These are phyloP conservation scores for Calypte anna DNA, from an alignment of 2,113 vertebrate genomes.

Conservation along the genomic window DNA sequence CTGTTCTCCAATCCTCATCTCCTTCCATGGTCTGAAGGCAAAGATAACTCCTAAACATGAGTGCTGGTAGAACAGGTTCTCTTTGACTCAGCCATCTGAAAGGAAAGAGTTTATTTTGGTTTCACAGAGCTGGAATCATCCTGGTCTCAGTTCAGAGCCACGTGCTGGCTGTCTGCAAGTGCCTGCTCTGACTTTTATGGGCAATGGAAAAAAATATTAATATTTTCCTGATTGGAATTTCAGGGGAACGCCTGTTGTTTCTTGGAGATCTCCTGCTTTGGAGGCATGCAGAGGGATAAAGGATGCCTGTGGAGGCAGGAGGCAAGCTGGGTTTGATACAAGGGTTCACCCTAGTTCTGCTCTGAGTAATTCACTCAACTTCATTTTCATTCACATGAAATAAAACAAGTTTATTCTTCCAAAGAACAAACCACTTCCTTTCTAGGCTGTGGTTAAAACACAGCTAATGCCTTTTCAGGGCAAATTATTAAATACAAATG, in stretches of 20 bases:
- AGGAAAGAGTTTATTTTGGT: neutral
- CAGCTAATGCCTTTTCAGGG: neutral
- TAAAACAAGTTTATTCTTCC: neutral
- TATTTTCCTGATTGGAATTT: neutral
- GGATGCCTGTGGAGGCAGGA: neutral
- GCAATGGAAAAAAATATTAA: neutral
- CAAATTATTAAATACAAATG: neutral
- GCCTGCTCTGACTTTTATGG: neutral
- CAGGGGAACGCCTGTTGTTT: neutral
- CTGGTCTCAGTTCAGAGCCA: accelerated
- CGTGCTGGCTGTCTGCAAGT: neutral
- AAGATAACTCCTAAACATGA: accelerated
- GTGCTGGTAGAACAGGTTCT: neutral
- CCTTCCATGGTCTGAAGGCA: neutral
- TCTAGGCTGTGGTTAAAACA: neutral
- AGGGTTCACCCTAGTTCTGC: neutral
- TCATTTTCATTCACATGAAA: neutral
- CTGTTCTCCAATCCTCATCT: neutral
- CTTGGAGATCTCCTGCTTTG: neutral
- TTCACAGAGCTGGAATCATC: neutral
- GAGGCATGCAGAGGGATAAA: neutral
- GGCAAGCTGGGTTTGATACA: neutral
- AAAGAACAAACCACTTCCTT: neutral
- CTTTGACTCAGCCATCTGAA: neutral
- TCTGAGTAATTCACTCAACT: neutral